Percentiles rank a stretch among this genome's conserved stretches.
phyloP scores from a whole-genome alignment of 2,113 vertebrate species.

The Eupsittula cactorum region DNA sequence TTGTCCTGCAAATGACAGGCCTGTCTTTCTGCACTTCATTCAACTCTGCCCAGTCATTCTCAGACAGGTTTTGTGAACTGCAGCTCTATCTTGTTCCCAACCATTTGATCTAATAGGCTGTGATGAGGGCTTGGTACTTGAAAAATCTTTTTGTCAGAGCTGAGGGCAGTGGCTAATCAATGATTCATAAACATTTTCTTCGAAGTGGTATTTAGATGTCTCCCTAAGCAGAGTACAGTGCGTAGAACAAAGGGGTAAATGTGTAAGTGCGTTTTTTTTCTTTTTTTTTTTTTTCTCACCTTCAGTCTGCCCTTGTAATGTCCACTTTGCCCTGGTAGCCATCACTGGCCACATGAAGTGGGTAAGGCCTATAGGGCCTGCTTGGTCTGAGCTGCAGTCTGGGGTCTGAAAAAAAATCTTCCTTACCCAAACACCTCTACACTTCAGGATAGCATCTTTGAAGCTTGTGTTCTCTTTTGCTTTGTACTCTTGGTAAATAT shows the following conservation, averaged over 20 bases:
- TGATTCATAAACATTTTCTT: not conserved
- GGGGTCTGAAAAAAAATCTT: not conserved
- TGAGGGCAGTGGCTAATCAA: not conserved
- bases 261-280: not conserved
- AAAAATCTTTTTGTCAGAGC: not conserved
- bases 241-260: not conserved
- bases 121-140: not conserved
- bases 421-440: not conserved
- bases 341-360: fast-evolving
- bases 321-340: not conserved
- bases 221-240: not conserved
- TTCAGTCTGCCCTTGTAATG: not conserved
- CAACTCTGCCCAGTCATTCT: not conserved
- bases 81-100: not conserved
- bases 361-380: not conserved
- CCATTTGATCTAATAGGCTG: not conserved
- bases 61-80: not conserved
- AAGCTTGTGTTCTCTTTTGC: not conserved
- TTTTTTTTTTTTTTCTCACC: not conserved
- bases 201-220: not conserved
- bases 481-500: not conserved
- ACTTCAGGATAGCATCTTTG: not conserved
- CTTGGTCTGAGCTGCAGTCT: not conserved
- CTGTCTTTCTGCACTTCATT: not conserved
- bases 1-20: not conserved